Evolutionary conservation across 2,797 vertebrate species (phyloP), one percentile per base, ranked within the genome.

Genomic region (Gypaetus barbatus): DNA sequence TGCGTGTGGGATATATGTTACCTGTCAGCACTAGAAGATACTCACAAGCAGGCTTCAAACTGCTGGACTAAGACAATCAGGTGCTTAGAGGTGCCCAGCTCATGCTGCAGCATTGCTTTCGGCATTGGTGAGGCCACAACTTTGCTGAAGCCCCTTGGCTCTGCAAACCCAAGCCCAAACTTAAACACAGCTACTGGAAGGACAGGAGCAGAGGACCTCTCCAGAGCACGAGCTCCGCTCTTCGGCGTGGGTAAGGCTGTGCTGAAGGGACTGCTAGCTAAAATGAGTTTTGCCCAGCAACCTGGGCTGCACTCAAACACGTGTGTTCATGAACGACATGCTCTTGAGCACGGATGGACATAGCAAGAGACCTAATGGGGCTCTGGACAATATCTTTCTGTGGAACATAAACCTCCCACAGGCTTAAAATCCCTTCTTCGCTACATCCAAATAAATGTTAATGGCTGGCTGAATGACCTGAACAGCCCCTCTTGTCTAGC

Each of bases 291-390:
- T 35, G 27, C 30, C 33, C 68, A 64, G 16, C 24, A 74, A 35
- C 3, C 18, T 22, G 10, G 7, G 18, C 43, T n/a, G 17, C 35
- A 35, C 31, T 44, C 19, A 57, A 61, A 48, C 4, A 7, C 13
- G 48, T 9, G 5, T 44, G 39, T 7, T 83, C 1, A 0, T 10
- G 17, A 80, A 13, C 3, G 7, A 61, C 19, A 11, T 4, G 2
- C 31, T 87, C 37, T 41, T 81, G 52, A 75, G 41, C 63, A 61
- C 37, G 77, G 57, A 18, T 19, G 49, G 28, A 66, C 64, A 28
- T 52, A 65, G 58, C 46, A 69, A 82, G 63, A 82, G 28, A 82
- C 13, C 18, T 79, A 75, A 51, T 5, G 9, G 15, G 6, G 4
- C 12, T 77, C 25, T 74, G 44, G 31, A 56, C 41, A 75, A 54